phyloP scores from a whole-genome alignment of 2,797 vertebrate species.

The Falco concolor region DNA sequence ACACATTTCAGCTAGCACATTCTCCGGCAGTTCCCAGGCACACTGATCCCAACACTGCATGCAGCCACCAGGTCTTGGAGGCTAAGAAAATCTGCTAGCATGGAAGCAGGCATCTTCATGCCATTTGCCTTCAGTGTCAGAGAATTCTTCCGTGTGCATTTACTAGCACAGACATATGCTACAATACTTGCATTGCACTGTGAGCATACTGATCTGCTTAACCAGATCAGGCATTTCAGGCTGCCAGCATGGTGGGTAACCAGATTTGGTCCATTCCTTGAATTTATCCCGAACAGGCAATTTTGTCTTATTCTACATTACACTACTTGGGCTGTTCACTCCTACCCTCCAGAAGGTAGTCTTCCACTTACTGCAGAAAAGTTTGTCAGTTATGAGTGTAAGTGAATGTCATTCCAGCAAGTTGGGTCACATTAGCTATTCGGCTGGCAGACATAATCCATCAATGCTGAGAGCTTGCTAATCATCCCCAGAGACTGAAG shows the following conservation, averaged over 20 bases:
- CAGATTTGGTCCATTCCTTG: not conserved
- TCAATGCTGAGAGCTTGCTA: not conserved
- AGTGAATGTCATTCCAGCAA: not conserved
- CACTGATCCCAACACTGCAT: not conserved
- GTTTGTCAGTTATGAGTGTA: not conserved
- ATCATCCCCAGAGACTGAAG: not conserved
- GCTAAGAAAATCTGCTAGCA: not conserved
- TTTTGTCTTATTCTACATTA: not conserved
- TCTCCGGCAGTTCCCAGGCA: not conserved
- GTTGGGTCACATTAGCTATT: accelerated
- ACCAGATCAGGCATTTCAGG: not conserved
- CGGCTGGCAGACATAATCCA: not conserved
- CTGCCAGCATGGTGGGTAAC: not conserved
- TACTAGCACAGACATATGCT: not conserved
- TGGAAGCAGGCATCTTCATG: not conserved
- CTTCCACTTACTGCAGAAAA: not conserved
- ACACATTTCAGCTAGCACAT: not conserved
- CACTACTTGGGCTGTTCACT: not conserved
- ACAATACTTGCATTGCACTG: not conserved
- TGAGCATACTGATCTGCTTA: not conserved
- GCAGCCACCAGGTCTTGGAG: not conserved
- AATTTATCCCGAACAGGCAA: not conserved
- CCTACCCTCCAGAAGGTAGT: not conserved
- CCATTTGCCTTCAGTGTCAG: not conserved
- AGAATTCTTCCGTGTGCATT: not conserved